These are phyloP conservation scores for Pomacea canaliculata DNA, from an alignment of 2,888 invertebrate genomes.

Conservation along the genomic window DNA sequence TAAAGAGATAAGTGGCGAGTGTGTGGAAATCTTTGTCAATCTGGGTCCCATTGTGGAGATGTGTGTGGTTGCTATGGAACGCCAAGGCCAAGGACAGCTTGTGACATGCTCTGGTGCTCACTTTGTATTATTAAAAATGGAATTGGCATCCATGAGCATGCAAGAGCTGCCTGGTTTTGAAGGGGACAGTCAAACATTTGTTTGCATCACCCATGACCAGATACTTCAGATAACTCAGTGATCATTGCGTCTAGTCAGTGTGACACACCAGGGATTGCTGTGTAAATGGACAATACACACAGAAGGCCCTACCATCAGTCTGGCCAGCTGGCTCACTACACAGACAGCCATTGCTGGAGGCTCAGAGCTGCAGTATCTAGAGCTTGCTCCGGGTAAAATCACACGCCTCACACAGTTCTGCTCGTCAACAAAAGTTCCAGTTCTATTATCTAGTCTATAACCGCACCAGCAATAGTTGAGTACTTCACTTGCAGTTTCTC, in stretches of 20 bases:
- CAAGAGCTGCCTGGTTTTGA: conserved; percentile 93
- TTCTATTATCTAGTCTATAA: too few species aligned
- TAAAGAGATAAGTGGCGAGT: too few species aligned
- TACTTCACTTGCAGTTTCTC: too few species aligned
- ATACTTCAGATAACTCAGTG: conserved; percentile 78
- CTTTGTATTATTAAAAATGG: conserved; percentile 97
- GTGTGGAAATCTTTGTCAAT: conserved; percentile 91
- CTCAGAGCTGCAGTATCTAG: conserved; percentile 85
- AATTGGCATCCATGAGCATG: conserved; percentile 98
- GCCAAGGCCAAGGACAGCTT: conserved; percentile 89
- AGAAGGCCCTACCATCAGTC: conserved; percentile 82
- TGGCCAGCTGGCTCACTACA: conserved; percentile 84
- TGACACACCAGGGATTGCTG: conserved; percentile 76
- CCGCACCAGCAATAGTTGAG: too few species aligned
- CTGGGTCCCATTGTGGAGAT: conserved; percentile 98
- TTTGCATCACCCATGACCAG: conserved; percentile 86
- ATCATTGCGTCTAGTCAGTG: conserved; percentile 80
- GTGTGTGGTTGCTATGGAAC: conserved; percentile 95
- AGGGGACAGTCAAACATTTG: conserved; percentile 92
- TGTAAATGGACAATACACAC: conserved; percentile 64
- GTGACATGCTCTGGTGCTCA: conserved; percentile 98
- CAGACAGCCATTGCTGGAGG: conserved; percentile 90
- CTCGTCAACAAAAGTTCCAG: too few species aligned
- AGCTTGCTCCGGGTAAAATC: conserved; percentile 74
- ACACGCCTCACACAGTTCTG: conserved; percentile 38